phyloP scores from a whole-genome alignment of 2,888 invertebrate genomes.

The Euphydryas editha region DNA sequence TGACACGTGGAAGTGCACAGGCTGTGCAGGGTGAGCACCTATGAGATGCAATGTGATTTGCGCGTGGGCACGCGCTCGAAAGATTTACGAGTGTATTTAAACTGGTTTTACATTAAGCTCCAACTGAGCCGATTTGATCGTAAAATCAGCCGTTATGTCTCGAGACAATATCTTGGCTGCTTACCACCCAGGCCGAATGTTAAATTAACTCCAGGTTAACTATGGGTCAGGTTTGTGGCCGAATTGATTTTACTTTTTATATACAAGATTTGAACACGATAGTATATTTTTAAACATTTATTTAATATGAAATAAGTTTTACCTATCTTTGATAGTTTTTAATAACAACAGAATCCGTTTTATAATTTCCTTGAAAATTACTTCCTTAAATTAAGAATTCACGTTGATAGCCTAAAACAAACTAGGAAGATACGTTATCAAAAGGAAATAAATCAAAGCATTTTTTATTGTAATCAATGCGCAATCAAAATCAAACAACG shows the following conservation, averaged over 20 bases:
- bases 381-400: not conserved
- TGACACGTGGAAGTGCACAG: slow-evolving; percentile 9
- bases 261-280: slow-evolving; percentile 23
- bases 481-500: slow-evolving; percentile 5
- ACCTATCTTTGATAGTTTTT: not conserved
- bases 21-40: slow-evolving; percentile 47
- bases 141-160: slow-evolving; percentile 75
- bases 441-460: not conserved
- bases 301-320: not conserved
- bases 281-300: slow-evolving; percentile 20
- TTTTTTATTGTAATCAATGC: not conserved
- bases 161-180: slow-evolving; percentile 74
- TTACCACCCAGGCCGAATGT: slow-evolving; percentile 72
- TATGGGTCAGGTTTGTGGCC: slow-evolving; percentile 54
- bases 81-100: slow-evolving; percentile 81
- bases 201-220: slow-evolving; percentile 75
- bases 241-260: slow-evolving; percentile 36
- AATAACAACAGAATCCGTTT: not conserved
- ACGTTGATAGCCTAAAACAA: no score
- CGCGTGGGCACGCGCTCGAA: slow-evolving; percentile 71
- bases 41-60: slow-evolving; percentile 62
- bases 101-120: slow-evolving; percentile 79
- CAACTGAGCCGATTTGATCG: slow-evolving; percentile 78
- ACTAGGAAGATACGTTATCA: not conserved
- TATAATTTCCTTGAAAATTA: not conserved